Percentiles rank a stretch among this genome's conserved stretches.
Conservation (phyloP, 2,797 vertebrate species). For the Falco columbarius region DNA sequence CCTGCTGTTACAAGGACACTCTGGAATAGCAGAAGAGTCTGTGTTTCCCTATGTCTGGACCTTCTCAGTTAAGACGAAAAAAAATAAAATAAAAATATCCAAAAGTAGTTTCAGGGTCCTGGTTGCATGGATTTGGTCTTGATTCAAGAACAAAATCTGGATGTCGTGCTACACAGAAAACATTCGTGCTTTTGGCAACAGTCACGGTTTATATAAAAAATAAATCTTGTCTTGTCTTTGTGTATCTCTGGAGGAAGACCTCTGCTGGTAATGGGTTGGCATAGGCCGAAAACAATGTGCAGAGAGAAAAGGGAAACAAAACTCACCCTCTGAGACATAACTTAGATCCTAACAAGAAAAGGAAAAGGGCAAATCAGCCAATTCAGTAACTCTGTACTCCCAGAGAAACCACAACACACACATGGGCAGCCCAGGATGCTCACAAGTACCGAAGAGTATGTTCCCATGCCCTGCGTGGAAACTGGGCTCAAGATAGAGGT, state of each 20-base stretch:
- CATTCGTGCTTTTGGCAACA: background rate
- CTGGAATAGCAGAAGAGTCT: background rate
- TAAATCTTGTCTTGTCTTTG: background rate
- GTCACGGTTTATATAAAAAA: slow-evolving; percentile 12
- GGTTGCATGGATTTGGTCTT: background rate
- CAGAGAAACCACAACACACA: background rate
- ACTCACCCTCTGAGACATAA: background rate
- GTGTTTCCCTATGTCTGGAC: background rate
- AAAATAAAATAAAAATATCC: background rate
- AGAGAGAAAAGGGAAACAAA: background rate
- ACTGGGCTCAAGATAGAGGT: background rate
- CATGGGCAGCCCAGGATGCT: background rate
- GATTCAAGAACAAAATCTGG: background rate
- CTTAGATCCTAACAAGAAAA: background rate
- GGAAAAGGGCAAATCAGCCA: background rate
- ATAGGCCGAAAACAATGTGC: background rate
- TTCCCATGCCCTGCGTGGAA: accelerated
- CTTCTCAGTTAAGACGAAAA: background rate
- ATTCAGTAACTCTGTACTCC: no score
- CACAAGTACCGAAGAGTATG: background rate
- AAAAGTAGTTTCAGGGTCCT: background rate
- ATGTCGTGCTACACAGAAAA: background rate
- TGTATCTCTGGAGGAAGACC: background rate
- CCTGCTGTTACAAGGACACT: background rate
- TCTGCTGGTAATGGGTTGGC: background rate